phyloP scores from a whole-genome alignment of 2,888 invertebrate genomes.

The Rhagonycha fulva region DNA sequence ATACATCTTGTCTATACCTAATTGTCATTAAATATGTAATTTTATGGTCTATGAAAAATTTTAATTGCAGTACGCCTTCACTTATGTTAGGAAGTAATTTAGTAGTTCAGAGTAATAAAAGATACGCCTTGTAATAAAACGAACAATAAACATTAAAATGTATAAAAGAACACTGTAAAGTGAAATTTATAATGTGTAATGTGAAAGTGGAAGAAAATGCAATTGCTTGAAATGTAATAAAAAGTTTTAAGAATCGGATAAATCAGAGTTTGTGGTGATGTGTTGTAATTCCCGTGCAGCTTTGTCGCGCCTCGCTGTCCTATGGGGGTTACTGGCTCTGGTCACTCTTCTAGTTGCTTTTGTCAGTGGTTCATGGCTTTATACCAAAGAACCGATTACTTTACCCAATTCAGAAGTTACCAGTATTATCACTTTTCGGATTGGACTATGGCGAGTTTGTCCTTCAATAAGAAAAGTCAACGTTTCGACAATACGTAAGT shows the following conservation, averaged over 20 bases:
- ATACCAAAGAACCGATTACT: conserved; percentile 56
- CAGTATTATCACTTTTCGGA: conserved; percentile 56
- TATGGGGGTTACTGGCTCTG: conserved; percentile 55
- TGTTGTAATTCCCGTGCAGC: conserved; percentile 51
- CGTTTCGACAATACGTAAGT: conserved; percentile 55
- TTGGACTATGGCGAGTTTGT: conserved; percentile 59
- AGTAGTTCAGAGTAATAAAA: not conserved
- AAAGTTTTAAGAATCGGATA: conserved; percentile 25
- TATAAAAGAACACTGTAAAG: not conserved
- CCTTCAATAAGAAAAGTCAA: conserved; percentile 56
- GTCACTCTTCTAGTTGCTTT: conserved; percentile 56
- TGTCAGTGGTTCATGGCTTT: conserved; percentile 58
- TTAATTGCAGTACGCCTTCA: not conserved
- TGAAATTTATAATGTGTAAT: conserved; percentile 3
- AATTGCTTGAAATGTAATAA: conserved; percentile 18
- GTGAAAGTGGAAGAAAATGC: conserved; percentile 7
- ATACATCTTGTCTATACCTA: not conserved
- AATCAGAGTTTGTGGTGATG: conserved; percentile 42
- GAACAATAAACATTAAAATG: not conserved
- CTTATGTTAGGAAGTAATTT: not conserved
- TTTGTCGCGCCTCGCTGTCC: conserved; percentile 55
- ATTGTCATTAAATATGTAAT: not conserved
- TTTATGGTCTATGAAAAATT: not conserved
- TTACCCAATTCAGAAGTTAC: conserved; percentile 53
- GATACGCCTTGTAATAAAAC: not conserved